Percentiles rank a stretch among this genome's conserved stretches.
These are phyloP conservation scores for Centropristis striata DNA, from an alignment of 2,113 vertebrate genomes.

Conservation along the genomic window DNA sequence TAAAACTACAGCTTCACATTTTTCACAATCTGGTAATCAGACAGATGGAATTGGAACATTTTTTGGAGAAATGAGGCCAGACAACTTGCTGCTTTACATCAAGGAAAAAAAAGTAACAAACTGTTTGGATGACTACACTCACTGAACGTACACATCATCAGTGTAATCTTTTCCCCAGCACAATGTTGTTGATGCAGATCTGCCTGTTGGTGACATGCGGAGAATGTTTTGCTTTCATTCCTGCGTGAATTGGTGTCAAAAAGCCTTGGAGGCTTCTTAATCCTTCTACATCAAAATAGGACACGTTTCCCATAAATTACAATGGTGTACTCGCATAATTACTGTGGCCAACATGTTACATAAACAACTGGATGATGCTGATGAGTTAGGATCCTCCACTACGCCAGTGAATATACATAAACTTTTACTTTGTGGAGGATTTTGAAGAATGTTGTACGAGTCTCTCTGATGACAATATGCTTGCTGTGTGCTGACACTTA, in stretches of 20 bases:
- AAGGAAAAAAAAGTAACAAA: conserved; percentile 52
- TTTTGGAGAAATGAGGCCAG: conserved; percentile 57
- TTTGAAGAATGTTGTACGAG: conserved; percentile 24
- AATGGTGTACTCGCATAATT: conserved; percentile 71
- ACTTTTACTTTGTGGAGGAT: conserved; percentile 32
- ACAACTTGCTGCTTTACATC: conserved; percentile 56
- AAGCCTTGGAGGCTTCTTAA: conserved; percentile 75
- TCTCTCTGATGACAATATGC: not conserved
- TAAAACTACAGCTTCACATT: not conserved
- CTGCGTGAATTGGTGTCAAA: conserved; percentile 77
- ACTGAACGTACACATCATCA: conserved; percentile 42
- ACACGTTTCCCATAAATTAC: conserved; percentile 78
- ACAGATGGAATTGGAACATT: conserved; percentile 47
- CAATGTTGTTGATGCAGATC: conserved; percentile 73
- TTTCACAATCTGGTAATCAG: conserved; percentile 14
- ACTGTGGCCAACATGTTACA: conserved; percentile 37
- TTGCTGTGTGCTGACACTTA: not conserved
- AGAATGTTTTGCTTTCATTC: conserved; percentile 70
- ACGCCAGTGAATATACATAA: conserved; percentile 35
- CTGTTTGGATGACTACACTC: conserved; percentile 63
- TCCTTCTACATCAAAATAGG: conserved; percentile 76
- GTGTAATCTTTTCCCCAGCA: conserved; percentile 71
- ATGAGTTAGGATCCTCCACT: conserved; percentile 2
- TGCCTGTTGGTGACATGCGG: conserved; percentile 63
- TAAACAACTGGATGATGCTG: conserved; percentile 46